Evolutionary conservation across 2,888 invertebrate genomes (phyloP).

Genomic region (Oscheius sp.): DNA sequence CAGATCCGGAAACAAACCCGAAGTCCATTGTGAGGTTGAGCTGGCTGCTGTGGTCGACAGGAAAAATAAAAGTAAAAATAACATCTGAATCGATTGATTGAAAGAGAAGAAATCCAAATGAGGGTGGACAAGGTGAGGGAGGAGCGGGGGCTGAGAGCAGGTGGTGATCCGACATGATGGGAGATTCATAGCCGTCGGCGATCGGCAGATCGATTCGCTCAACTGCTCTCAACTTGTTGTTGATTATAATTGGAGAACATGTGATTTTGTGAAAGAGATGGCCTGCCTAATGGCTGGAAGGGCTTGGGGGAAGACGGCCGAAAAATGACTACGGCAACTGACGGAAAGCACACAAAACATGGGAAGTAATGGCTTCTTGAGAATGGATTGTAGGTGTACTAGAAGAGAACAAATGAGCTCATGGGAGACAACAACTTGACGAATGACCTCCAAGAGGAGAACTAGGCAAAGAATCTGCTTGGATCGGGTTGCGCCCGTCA

Average conservation of each 20-base stretch:
- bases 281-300: not conserved
- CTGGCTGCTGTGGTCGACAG: not conserved
- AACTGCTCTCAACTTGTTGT: not conserved
- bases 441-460: not conserved
- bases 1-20: conserved; percentile 27
- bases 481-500: not conserved
- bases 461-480: not conserved
- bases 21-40: conserved; percentile 17
- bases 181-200: conserved; percentile 1
- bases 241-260: not conserved
- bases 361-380: not conserved
- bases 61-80: not conserved
- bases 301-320: not conserved
- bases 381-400: not conserved
- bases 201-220: not conserved
- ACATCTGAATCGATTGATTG: not conserved
- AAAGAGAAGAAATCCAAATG: not conserved
- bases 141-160: not conserved
- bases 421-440: not conserved
- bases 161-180: not conserved
- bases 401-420: not conserved
- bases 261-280: not conserved
- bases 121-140: not conserved
- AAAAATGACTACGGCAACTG: not conserved
- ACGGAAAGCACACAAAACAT: not conserved